Evolutionary conservation across 1,140 invertebrate species (phyloP), one percentile per base, ranked within the genome.

Genomic region (Antheraea pernyi): DNA sequence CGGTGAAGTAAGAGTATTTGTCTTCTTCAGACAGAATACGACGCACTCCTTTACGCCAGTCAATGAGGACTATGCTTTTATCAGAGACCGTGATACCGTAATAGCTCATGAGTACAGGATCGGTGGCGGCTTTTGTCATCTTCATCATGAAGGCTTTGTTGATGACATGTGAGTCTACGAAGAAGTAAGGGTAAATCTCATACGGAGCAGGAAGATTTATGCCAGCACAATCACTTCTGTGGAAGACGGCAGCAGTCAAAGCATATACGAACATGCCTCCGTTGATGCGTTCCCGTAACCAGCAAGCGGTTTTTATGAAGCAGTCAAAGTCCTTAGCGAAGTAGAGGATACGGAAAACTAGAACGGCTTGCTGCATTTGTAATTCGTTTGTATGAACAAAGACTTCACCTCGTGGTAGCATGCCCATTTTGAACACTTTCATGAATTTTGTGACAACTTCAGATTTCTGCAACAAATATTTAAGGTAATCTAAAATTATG

Each of bases 1-100:
- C 95, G 18, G 94, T 95, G 93, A 96, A 97, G 89, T 97, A 97
- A 7, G 82, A 92, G 66, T 92, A 93, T 68, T 91, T 94, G 77
- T 87, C 92, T 68, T 80, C 71, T 59, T 88, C 70, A 42, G 73
- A 76, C 16, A 91, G 36, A 7, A 77, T 73, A 60, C 82, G 82
- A 62, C 88, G 85, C 18, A 91, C 75, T 18, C 84, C 84, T 72
- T 91, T 91, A 53, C 88, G 86, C 83, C 83, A 88, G 76, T 91
- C 89, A 60, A 91, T 91, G 79, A 85, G 88, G 69, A 80, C 86
- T 42, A 89, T 68, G 73, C 86, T 88, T 73, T 92, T 88, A 73
- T 90, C 85, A 16, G 84, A 89, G 9, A 89, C 83, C 59, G 82
- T 88, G 69, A 88, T 90, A 48, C 93, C 93, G 75, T 91, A 93